Evolutionary conservation across 2,888 invertebrate genomes (phyloP).

Genomic region (Lasioglossum oenotherae): DNA sequence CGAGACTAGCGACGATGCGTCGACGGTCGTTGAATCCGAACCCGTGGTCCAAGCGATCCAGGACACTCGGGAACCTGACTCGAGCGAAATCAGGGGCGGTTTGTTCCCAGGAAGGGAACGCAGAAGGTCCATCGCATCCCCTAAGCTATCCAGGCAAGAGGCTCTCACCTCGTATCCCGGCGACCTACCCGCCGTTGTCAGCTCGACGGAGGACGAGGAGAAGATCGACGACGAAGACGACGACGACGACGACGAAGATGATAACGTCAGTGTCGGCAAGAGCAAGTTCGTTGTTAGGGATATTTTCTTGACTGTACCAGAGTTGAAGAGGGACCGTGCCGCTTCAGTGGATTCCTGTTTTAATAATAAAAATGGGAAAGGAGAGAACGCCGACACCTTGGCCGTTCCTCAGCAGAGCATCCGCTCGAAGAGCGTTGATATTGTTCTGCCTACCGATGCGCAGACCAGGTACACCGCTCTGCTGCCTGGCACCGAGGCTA

Average conservation of each 20-base stretch:
- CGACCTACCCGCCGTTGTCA: constrained; percentile 71
- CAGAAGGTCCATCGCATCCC: constrained; percentile 89
- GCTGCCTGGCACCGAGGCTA: constrained; percentile 77
- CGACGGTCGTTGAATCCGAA: neutral
- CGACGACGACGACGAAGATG: constrained; percentile 69
- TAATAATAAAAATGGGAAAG: constrained; percentile 89
- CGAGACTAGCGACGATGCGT: neutral
- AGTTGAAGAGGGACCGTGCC: constrained; percentile 93
- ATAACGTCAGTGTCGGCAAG: constrained; percentile 57
- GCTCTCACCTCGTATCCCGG: constrained; percentile 89
- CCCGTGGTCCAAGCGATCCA: constrained; percentile 21
- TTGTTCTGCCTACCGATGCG: constrained; percentile 93
- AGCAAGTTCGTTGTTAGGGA: constrained; percentile 87
- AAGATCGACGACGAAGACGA: constrained; percentile 71
- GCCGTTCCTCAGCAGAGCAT: constrained; percentile 90
- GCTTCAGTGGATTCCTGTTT: constrained; percentile 96
- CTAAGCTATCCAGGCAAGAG: constrained; percentile 88
- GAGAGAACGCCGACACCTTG: constrained; percentile 89
- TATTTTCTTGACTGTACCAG: constrained; percentile 92
- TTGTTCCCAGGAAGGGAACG: constrained; percentile 85
- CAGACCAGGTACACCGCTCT: constrained; percentile 95
- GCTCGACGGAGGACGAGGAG: constrained; percentile 68
- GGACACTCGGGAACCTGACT: constrained; percentile 51
- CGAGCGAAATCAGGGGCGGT: constrained; percentile 77
- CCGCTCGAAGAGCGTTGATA: constrained; percentile 94